Base-by-base conservation (phyloP, 1,140 invertebrate species). In the Drosophila erecta region DNA sequence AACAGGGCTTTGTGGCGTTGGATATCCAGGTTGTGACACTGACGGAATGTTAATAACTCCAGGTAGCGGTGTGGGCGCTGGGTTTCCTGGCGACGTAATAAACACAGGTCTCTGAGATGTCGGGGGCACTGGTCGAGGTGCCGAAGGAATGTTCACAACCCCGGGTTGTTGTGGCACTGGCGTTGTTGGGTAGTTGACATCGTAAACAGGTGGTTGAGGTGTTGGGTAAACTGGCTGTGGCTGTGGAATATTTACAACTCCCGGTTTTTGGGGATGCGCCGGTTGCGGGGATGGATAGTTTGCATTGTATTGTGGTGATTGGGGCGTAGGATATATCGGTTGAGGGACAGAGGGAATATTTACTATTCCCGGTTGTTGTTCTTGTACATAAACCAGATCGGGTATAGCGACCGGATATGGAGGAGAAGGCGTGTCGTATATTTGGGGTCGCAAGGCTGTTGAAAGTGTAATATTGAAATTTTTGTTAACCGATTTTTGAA, bases 351-450 rank as follows among this genome's bases (percentile, higher is more conserved):
- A 77, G 2, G 79, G 81, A 27, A 85, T 71, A 33, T 94, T 81
- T 94, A 94, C 27, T 95, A 95, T 90, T 96, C 97, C 92, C 94
- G 96, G 91, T n/a, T 96, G 44, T n/a, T 30, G 53, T 24, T 56
- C 54, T 41, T 50, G 69, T 14, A 83, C 47, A 55, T 77, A 54
- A 5, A 80, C 33, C 8, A 89, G 49, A 4, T 73, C 79, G 4
- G 84, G 84, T 49, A 89, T 89, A 0, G 56, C 58, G 35, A 84
- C 38, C n/a, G 83, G 83, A 30, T 87, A 87, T 12, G 83, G 84
- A 38, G 83, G 83, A 24, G 75, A 65, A 20, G 83, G 59, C 15
- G 83, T 87, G 10, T 87, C 79, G 40, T 83, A 87, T 41, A 89
- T 73, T 14, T 24, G 62, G 1, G 62, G 61, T 51, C 33, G 40